phyloP scores from a whole-genome alignment of 2,113 vertebrate species.

The Ptilonorhynchus violaceus region DNA sequence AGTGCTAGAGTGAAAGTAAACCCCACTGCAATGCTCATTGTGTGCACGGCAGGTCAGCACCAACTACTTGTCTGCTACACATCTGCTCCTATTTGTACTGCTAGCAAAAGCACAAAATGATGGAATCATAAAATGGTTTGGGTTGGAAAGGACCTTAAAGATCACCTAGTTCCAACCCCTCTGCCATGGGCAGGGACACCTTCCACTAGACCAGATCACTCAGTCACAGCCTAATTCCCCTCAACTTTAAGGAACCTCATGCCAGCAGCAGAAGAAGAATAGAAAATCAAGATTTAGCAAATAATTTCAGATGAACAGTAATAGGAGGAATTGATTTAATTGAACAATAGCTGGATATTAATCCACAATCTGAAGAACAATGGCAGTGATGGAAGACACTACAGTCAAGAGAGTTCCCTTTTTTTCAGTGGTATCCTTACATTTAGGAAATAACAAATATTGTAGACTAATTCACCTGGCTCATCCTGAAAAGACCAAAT shows the following conservation, averaged over 20 bases:
- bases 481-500: background rate
- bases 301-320: background rate
- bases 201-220: background rate
- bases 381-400: background rate
- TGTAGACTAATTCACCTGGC: background rate
- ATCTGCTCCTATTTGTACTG: background rate
- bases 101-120: background rate
- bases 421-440: background rate
- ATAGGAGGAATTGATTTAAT: background rate
- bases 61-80: background rate
- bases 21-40: background rate
- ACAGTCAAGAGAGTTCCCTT: background rate
- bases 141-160: background rate
- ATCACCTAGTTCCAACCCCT: background rate
- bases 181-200: background rate
- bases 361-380: background rate
- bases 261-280: background rate
- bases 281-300: background rate
- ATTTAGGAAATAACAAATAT: background rate
- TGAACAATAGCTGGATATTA: background rate
- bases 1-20: background rate
- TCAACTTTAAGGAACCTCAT: background rate
- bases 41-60: background rate
- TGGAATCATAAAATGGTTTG: background rate
- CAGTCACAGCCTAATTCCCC: background rate